phyloP scores from a whole-genome alignment of 1,140 invertebrate genomes.

The Trichonephila clavata region DNA sequence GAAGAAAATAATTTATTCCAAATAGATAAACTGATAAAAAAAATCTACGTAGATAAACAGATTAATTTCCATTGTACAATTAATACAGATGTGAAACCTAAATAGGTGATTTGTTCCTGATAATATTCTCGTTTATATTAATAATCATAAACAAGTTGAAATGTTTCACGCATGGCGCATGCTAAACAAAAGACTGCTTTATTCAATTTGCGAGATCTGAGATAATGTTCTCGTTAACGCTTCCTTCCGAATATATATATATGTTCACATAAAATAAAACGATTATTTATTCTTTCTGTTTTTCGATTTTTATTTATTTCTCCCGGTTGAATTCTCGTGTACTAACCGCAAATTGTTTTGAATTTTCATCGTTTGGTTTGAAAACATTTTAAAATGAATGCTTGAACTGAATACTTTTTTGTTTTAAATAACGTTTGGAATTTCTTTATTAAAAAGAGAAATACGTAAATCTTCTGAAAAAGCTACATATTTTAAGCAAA shows the following conservation, averaged over 20 bases:
- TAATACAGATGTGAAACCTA: not conserved
- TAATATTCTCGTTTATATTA: conserved; percentile 12
- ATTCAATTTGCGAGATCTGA: not conserved
- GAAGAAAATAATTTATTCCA: conserved; percentile 9
- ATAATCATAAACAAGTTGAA: not conserved
- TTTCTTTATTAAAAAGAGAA: too few species aligned
- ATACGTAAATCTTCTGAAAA: too few species aligned
- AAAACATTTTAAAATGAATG: too few species aligned
- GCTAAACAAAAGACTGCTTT: not conserved
- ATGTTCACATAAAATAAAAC: not conserved
- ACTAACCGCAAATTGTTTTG: too few species aligned
- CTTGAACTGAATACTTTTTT: too few species aligned
- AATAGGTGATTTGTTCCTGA: not conserved
- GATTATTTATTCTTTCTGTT: not conserved
- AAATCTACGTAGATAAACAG: not conserved
- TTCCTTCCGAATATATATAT: conserved; percentile 4
- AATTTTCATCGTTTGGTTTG: too few species aligned
- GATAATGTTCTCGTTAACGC: not conserved
- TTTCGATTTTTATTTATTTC: not conserved
- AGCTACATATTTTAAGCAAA: too few species aligned
- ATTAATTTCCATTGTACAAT: conserved; percentile 8
- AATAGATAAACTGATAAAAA: conserved; percentile 28
- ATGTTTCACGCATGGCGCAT: not conserved
- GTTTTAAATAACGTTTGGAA: too few species aligned
- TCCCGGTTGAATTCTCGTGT: not conserved